Evolutionary conservation across 2,888 invertebrate species (phyloP), one percentile per base, ranked within the genome.

Genomic region (Plagiodera versicolora): DNA sequence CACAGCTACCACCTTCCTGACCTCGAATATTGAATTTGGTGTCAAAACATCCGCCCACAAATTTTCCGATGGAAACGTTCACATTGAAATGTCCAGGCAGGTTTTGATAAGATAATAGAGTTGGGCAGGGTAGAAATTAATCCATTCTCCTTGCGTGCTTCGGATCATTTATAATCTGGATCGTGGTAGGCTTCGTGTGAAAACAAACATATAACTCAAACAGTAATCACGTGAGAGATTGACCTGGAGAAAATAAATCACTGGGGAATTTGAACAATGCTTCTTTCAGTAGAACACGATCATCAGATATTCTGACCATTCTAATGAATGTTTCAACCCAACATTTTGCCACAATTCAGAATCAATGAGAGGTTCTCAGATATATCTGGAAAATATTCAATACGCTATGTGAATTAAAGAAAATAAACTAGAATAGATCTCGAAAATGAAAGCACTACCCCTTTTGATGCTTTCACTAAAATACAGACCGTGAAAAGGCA

Each of bases 241-340:
- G 14, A 3, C 14, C 39, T 10, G 14, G 14, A 39, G 39, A 14
- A 39, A 10, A 39, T 39, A 6, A 58, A 58, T 57, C 30, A 32
- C 28, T 49, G 57, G 32, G 39, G 35, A 49, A 58, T 39, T 48
- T 53, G 10, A 52, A 16, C 32, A 8, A 32, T 32, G 35, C 20
- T 48, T 52, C 6, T 24, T 24, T 24, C n/a, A n/a, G n/a, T n/a
- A n/a, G n/a, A 24, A 24, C 24, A 24, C 24, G 24, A 24, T 24
- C 24, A 24, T 24, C 6, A 24, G 24, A 24, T n/a, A n/a, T n/a
- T n/a, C n/a, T n/a, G n/a, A n/a, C n/a, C n/a, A n/a, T n/a, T n/a
- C n/a, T n/a, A n/a, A n/a, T n/a, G n/a, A n/a, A n/a, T n/a, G n/a
- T n/a, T n/a, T n/a, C n/a, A n/a, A n/a, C n/a, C n/a, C n/a, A n/a